Percentiles rank a stretch among this genome's conserved stretches.
These are phyloP conservation scores for Acheta domesticus DNA, from an alignment of 2,888 invertebrate genomes.

Conservation along the genomic window DNA sequence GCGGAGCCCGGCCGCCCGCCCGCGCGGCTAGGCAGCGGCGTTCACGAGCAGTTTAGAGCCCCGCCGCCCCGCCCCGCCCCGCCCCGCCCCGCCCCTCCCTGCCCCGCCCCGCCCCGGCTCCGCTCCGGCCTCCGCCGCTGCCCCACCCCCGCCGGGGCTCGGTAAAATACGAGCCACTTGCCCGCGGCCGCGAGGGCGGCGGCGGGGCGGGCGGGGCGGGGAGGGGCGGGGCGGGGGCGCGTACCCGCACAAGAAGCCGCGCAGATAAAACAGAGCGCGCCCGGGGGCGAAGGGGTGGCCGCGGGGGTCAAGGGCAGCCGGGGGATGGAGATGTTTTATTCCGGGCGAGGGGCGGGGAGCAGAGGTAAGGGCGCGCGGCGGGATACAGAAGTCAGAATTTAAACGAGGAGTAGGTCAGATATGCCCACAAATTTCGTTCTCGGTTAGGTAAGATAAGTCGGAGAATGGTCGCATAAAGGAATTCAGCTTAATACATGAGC, in stretches of 20 bases:
- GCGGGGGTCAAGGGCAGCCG: slow-evolving; percentile 1
- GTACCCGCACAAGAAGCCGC: slow-evolving; percentile 18
- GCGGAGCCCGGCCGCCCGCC: not conserved
- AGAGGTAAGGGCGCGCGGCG: not conserved
- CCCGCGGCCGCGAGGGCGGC: slow-evolving; percentile 3
- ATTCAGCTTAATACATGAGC: no score
- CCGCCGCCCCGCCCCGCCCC: not conserved
- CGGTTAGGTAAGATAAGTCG: no score
- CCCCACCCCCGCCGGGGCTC: not conserved
- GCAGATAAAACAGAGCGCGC: slow-evolving; percentile 1
- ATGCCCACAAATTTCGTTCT: not conserved
- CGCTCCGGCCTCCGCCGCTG: not conserved
- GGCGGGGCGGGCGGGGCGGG: not conserved
- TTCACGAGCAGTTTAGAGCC: slow-evolving; percentile 18
- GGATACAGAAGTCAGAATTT: slow-evolving; percentile 18
- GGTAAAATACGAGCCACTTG: slow-evolving; percentile 36
- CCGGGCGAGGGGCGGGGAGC: not conserved
- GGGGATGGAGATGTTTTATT: slow-evolving; percentile 7
- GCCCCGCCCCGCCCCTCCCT: slow-evolving; percentile 27
- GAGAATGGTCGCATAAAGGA: no score
- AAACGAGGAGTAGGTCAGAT: not conserved
- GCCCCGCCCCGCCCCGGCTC: slow-evolving; percentile 28
- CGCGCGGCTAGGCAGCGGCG: not conserved
- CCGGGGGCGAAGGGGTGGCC: not conserved
- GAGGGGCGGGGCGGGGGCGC: not conserved